These are phyloP conservation scores for Drosophila siamana DNA, from an alignment of 2,888 invertebrate species.

Conservation along the genomic window DNA sequence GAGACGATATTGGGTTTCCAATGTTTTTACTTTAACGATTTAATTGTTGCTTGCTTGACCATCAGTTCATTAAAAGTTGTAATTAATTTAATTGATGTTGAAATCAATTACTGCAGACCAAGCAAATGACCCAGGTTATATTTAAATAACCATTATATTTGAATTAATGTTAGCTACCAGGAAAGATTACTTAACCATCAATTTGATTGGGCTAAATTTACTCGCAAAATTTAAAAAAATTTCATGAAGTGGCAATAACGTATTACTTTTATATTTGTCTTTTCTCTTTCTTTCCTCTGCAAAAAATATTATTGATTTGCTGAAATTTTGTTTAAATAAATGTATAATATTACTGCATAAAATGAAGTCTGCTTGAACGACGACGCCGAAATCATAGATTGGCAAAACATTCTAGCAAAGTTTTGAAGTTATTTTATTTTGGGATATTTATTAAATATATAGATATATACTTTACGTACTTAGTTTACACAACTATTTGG, in stretches of 20 bases:
- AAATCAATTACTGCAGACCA: neutral
- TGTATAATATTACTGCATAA: too few relatives aligned
- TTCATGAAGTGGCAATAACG: too few relatives aligned
- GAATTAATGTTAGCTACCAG: neutral
- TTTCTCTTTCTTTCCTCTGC: too few relatives aligned
- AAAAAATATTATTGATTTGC: neutral
- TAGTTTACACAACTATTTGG: conserved; percentile 32
- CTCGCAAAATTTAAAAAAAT: too few relatives aligned
- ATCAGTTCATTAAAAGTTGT: neutral
- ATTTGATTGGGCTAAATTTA: too few relatives aligned
- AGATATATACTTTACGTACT: conserved; percentile 23
- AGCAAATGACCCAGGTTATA: neutral
- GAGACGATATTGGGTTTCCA: neutral
- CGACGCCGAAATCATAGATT: neutral
- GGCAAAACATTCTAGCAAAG: neutral
- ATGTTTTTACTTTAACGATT: neutral
- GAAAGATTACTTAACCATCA: too few relatives aligned
- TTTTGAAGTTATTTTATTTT: conserved; percentile 7
- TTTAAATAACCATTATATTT: neutral
- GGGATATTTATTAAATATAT: conserved; percentile 31
- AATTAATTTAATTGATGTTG: neutral
- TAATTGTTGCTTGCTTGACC: neutral
- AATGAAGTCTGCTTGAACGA: neutral
- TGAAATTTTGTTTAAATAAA: too few relatives aligned
- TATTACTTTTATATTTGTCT: too few relatives aligned